A percentile compares a stretch with the other conserved stretches of the same genome.
phyloP scores from a whole-genome alignment of 2,797 vertebrate genomes.

The Sebastes cheni region DNA sequence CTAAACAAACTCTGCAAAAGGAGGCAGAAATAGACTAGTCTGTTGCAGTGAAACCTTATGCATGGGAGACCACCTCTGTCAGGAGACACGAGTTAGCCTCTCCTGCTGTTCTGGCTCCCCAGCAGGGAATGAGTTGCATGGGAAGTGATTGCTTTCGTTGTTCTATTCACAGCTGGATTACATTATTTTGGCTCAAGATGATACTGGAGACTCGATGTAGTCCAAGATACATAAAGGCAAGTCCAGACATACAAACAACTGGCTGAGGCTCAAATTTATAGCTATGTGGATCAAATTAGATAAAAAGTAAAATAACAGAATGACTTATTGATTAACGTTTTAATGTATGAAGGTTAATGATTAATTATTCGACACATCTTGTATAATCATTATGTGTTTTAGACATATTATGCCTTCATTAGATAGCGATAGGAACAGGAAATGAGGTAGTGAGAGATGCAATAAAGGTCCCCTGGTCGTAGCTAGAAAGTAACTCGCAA shows the following conservation, averaged over 20 bases:
- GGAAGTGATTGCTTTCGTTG: neutral
- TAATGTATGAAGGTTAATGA: neutral
- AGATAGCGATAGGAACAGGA: neutral
- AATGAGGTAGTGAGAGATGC: neutral
- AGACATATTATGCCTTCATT: neutral
- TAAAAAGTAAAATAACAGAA: neutral
- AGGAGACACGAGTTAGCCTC: neutral
- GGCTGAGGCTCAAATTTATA: neutral
- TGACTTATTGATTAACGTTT: neutral
- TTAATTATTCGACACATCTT: neutral
- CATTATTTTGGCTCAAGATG: neutral
- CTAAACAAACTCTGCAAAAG: neutral
- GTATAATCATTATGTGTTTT: neutral
- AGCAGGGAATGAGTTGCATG: neutral
- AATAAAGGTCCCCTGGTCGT: neutral
- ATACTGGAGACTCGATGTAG: neutral
- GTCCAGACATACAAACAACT: neutral
- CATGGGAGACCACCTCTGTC: neutral
- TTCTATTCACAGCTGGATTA: neutral
- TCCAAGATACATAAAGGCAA: neutral
- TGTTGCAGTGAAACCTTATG: neutral
- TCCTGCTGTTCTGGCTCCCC: neutral
- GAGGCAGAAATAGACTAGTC: neutral
- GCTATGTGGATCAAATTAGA: neutral
- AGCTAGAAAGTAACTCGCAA: no score